phyloP scores from a whole-genome alignment of 2,113 vertebrate genomes.

The Oryzias javanicus region DNA sequence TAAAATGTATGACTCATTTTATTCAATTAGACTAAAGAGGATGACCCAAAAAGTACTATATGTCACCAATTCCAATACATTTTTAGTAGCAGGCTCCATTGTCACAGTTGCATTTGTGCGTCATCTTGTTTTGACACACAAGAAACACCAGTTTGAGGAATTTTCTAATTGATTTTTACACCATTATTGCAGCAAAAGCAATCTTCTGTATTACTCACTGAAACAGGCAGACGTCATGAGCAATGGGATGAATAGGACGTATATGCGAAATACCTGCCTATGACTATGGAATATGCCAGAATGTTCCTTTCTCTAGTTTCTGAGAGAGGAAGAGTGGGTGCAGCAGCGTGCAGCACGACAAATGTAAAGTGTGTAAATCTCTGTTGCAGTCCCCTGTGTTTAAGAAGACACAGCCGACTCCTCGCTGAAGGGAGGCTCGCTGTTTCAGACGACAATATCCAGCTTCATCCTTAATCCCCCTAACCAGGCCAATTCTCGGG shows the following conservation, averaged over 20 bases:
- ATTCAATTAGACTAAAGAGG: too few relatives aligned
- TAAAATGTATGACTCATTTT: too few relatives aligned
- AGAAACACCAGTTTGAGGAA: conserved; percentile 2
- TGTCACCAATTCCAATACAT: conserved; percentile 15
- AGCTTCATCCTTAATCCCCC: conserved; percentile 19
- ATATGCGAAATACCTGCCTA: conserved; percentile 53
- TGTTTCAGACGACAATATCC: conserved; percentile 53
- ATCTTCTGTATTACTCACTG: conserved; percentile 61
- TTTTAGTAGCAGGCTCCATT: conserved; percentile 18
- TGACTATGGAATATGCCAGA: conserved; percentile 67
- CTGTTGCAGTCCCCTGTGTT: conserved; percentile 33
- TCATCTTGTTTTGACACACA: conserved; percentile 12
- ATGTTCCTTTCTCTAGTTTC: conserved; percentile 56
- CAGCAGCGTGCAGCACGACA: conserved; percentile 44
- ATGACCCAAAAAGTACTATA: too few relatives aligned
- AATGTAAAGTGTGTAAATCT: conserved; percentile 14
- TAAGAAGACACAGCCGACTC: conserved; percentile 55
- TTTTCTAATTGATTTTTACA: conserved; percentile 39
- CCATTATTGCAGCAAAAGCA: conserved; percentile 40
- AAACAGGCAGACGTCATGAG: conserved; percentile 55
- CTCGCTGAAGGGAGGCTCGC: conserved; percentile 35
- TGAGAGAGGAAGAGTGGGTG: conserved; percentile 41
- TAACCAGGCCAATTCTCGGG: conserved; percentile 6
- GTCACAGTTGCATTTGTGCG: conserved; percentile 16
- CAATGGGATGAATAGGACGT: conserved; percentile 56